These are phyloP conservation scores for Saimiri boliviensis DNA, from an alignment of 2,113 vertebrate genomes.

Conservation along the genomic window DNA sequence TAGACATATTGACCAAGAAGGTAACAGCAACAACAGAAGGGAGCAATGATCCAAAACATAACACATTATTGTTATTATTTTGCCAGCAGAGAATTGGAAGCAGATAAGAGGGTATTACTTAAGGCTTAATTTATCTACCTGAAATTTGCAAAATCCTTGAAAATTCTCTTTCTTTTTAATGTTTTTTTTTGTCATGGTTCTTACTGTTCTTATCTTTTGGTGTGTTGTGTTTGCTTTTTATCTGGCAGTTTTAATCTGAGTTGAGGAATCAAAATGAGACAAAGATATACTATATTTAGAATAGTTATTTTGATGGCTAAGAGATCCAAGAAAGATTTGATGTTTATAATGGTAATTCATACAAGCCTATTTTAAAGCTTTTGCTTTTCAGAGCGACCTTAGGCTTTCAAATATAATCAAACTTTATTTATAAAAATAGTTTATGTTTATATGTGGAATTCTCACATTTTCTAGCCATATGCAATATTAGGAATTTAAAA, in stretches of 20 bases:
- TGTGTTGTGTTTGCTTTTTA: not conserved
- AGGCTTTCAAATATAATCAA: not conserved
- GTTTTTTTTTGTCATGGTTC: not conserved
- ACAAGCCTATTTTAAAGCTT: not conserved
- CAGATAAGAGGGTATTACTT: not conserved
- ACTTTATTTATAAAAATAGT: not conserved
- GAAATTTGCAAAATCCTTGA: not conserved
- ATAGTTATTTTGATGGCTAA: not conserved
- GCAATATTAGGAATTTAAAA: not conserved
- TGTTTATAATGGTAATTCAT: not conserved
- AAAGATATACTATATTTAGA: not conserved
- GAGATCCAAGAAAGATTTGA: not conserved
- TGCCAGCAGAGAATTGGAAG: not conserved
- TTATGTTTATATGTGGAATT: not conserved
- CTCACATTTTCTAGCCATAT: not conserved
- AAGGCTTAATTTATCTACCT: not conserved
- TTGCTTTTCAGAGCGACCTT: not conserved
- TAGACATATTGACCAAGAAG: not conserved
- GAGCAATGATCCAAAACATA: not conserved
- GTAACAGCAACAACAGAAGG: not conserved
- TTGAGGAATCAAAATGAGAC: not conserved
- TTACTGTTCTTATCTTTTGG: not conserved
- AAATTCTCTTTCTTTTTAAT: too few relatives aligned
- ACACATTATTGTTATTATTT: fast-evolving
- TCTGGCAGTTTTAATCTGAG: not conserved